Percentiles rank a stretch among this genome's conserved stretches.
These are phyloP conservation scores for Drosophila melanica DNA, from an alignment of 1,140 invertebrate species.

Conservation along the genomic window DNA sequence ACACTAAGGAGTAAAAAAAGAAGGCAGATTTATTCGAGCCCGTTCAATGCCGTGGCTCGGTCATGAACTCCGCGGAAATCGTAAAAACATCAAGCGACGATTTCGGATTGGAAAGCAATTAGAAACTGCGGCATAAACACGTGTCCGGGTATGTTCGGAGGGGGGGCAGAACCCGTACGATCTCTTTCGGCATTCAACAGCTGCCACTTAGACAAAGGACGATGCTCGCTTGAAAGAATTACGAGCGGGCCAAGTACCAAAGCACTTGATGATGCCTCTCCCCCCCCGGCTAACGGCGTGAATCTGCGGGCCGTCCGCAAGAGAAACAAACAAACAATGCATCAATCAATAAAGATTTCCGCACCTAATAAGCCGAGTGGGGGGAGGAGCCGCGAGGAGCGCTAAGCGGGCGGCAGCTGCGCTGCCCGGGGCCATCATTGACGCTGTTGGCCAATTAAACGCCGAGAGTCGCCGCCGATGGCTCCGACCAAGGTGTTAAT, in stretches of 20 bases:
- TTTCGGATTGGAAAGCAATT: constrained; percentile 26
- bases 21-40: neutral
- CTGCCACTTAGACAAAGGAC: constrained; percentile 61
- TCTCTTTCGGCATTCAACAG: constrained; percentile 12
- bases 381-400: neutral
- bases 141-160: constrained; percentile 8
- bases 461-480: constrained; percentile 58
- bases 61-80: constrained; percentile 8
- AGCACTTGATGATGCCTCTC: constrained; percentile 46
- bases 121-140: constrained; percentile 31
- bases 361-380: constrained; percentile 77
- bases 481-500: constrained; percentile 71
- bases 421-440: constrained; percentile 51
- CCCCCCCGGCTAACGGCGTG: too few relatives aligned
- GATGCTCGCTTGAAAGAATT: constrained; percentile 67
- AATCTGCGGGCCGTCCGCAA: constrained; percentile 15
- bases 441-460: constrained; percentile 75
- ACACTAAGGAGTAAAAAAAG: neutral
- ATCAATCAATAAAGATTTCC: constrained; percentile 83
- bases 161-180: neutral
- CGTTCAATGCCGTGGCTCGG: constrained; percentile 11
- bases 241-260: constrained; percentile 39
- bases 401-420: neutral
- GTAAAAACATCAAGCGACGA: neutral
- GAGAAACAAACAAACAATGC: constrained; percentile 77